A percentile compares a stretch with the other conserved stretches of the same genome.
Conservation (phyloP, 2,888 invertebrate species). For the Leptarthrus brevirostris region DNA sequence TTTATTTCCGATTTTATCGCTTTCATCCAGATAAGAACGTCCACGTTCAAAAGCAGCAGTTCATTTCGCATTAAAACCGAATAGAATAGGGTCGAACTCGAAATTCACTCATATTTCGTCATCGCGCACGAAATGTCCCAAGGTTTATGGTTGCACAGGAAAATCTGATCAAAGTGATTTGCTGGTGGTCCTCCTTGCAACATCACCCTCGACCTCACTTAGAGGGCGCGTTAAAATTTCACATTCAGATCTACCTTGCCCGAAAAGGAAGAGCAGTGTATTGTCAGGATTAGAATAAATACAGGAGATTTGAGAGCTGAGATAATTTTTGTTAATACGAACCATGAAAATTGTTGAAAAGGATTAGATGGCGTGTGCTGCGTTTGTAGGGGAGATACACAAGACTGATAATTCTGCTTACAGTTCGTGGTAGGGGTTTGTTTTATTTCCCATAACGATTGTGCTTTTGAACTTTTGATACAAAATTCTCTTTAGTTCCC, state of each 20-base stretch:
- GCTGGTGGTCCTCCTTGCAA: not conserved
- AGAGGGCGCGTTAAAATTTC: not conserved
- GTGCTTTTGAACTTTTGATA: too few relatives aligned
- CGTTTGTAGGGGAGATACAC: too few relatives aligned
- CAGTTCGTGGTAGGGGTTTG: too few relatives aligned
- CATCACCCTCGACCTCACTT: not conserved
- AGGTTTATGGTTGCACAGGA: not conserved
- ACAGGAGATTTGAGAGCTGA: not conserved
- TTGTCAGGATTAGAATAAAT: not conserved
- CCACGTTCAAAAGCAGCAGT: conserved; percentile 4
- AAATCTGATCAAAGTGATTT: conserved; percentile 6
- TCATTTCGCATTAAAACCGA: not conserved
- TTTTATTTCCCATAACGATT: too few relatives aligned
- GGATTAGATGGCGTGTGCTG: not conserved
- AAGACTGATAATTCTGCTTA: too few relatives aligned
- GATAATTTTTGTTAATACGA: conserved; percentile 9
- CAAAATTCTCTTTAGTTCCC: too few relatives aligned
- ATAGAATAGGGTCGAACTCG: not conserved
- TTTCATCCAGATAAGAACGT: not conserved
- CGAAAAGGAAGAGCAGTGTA: not conserved
- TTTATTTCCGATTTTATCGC: not conserved
- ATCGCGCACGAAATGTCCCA: not conserved
- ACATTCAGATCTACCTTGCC: not conserved
- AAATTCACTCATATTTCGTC: not conserved
- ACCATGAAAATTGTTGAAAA: conserved; percentile 6